These are phyloP conservation scores for Urosaurus nigricauda DNA, from an alignment of 2,797 vertebrate genomes.

Conservation along the genomic window DNA sequence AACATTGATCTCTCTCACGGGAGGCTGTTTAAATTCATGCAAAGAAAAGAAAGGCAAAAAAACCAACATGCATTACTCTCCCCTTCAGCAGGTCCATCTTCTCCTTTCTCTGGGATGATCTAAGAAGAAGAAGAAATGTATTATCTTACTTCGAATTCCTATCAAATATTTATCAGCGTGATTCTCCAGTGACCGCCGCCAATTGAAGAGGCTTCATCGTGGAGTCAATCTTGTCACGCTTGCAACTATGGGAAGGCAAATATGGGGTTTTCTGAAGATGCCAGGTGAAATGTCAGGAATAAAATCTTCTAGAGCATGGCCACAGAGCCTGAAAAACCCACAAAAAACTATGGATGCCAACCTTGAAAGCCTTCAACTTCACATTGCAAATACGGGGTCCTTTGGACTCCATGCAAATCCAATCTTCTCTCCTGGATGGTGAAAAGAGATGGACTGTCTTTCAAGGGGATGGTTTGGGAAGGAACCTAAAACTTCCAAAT, in stretches of 20 bases:
- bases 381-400: slow-evolving; percentile 52
- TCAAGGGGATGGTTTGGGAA: background rate
- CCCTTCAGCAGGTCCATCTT: slow-evolving; percentile 52
- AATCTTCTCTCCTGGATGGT: slow-evolving; percentile 45
- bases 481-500: no score
- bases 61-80: slow-evolving; percentile 51
- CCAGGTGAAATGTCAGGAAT: no score
- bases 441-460: background rate
- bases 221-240: slow-evolving; percentile 70
- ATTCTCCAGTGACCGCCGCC: slow-evolving; percentile 70
- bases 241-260: slow-evolving; percentile 47
- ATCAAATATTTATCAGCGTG: slow-evolving; percentile 77
- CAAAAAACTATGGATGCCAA: no score
- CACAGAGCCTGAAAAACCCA: no score
- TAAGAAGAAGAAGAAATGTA: slow-evolving; percentile 68
- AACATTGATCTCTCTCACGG: slow-evolving; percentile 50
- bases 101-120: slow-evolving; percentile 44
- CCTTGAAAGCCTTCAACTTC: no score
- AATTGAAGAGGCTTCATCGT: slow-evolving; percentile 61
- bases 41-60: slow-evolving; percentile 59
- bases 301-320: no score
- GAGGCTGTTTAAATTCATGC: slow-evolving; percentile 46
- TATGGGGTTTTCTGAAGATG: no score
- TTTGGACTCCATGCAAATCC: background rate
- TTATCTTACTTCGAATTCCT: slow-evolving; percentile 72